Percentiles rank a stretch among this genome's conserved stretches.
Conservation (phyloP, 2,888 invertebrate genomes). For the Troides aeacus region DNA sequence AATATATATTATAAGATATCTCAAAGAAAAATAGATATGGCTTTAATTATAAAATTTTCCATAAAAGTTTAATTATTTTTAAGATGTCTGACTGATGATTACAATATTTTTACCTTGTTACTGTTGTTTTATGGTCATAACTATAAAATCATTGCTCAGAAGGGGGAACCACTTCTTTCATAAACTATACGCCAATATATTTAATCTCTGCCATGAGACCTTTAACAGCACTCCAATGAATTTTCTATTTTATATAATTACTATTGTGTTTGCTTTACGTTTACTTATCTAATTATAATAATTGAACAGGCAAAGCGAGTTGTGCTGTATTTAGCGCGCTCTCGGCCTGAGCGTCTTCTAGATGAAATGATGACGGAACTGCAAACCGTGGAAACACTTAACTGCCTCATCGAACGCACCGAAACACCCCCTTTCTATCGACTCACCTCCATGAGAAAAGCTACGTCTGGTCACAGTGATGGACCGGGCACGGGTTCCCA, state of each 20-base stretch:
- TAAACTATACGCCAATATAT: too few relatives aligned
- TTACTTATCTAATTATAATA: neutral
- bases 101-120: too few relatives aligned
- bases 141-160: too few relatives aligned
- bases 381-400: constrained; percentile 97
- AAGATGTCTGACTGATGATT: too few relatives aligned
- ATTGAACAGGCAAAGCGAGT: constrained; percentile 94
- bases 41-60: too few relatives aligned
- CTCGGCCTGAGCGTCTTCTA: constrained; percentile 93
- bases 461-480: constrained; percentile 84
- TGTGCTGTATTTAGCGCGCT: constrained; percentile 93
- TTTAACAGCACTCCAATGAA: too few relatives aligned
- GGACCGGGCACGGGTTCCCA: constrained; percentile 71
- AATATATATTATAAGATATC: too few relatives aligned
- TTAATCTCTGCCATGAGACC: too few relatives aligned
- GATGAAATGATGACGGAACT: constrained; percentile 99
- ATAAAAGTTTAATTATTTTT: too few relatives aligned
- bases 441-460: constrained; percentile 93
- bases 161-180: too few relatives aligned
- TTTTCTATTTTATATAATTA: neutral
- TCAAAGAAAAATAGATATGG: too few relatives aligned
- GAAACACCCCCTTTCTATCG: constrained; percentile 99
- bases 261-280: neutral
- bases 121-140: too few relatives aligned
- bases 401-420: constrained; percentile 96